Conservation (phyloP, 2,113 vertebrate species). For the Aviceda subcristata region DNA sequence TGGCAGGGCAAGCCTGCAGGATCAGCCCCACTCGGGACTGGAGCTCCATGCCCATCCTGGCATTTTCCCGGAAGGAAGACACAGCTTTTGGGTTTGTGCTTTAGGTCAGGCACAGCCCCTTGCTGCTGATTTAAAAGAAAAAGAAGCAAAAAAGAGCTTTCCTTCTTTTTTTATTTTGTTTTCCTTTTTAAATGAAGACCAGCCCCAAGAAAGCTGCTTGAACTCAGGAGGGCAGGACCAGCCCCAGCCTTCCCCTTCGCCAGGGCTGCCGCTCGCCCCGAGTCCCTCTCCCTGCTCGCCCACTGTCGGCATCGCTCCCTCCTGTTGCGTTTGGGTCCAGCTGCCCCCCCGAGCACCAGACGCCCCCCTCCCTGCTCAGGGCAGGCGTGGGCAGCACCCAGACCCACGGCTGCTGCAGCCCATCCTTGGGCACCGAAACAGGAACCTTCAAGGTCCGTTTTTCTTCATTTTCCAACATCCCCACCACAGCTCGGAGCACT, state of each 20-base stretch:
- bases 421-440: neutral
- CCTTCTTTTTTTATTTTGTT: neutral
- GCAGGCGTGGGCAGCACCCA: neutral
- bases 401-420: neutral
- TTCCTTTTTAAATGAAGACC: neutral
- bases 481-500: neutral
- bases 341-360: neutral
- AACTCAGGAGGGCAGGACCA: neutral
- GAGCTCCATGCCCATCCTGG: neutral
- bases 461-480: neutral
- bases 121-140: neutral
- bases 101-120: neutral
- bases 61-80: too few species aligned
- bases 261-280: accelerated
- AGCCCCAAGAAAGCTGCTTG: neutral
- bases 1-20: neutral
- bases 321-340: neutral
- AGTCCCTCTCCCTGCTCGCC: neutral
- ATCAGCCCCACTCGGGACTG: accelerated
- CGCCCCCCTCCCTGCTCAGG: neutral
- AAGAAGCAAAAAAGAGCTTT: neutral
- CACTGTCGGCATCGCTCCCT: neutral
- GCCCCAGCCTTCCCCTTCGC: neutral
- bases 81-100: neutral
- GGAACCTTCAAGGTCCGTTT: neutral